Conservation (phyloP, 2,888 invertebrate genomes). For the Meteorus cinctellus region DNA sequence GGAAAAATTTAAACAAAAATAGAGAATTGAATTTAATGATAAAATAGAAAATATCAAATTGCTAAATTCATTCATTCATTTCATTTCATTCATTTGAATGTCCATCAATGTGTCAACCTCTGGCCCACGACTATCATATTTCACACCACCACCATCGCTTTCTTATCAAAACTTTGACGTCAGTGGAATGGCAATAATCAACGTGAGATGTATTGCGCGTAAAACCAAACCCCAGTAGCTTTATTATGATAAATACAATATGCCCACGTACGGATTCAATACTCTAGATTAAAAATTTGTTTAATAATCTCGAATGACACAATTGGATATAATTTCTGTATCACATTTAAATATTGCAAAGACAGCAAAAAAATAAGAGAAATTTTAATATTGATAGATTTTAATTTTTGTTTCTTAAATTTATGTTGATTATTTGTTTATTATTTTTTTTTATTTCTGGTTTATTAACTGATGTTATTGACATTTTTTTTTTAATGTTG, state of each 20-base stretch:
- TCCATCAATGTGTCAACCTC: constrained; percentile 35
- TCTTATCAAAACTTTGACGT: constrained; percentile 13
- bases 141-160: constrained; percentile 4
- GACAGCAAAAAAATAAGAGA: neutral
- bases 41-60: neutral
- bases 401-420: neutral
- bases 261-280: constrained; percentile 13
- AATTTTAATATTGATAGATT: neutral
- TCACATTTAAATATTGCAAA: constrained; percentile 14
- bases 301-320: constrained; percentile 43
- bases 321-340: constrained; percentile 16
- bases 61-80: no score
- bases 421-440: constrained; percentile 4
- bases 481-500: neutral
- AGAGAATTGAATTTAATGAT: neutral
- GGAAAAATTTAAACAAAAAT: neutral
- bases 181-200: constrained; percentile 59
- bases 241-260: constrained; percentile 39
- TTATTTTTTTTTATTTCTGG: constrained; percentile 16
- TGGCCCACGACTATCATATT: constrained; percentile 51
- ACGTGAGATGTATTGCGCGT: constrained; percentile 41
- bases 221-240: constrained; percentile 4
- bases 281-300: neutral
- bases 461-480: no score
- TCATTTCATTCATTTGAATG: neutral